Percentiles rank a stretch among this genome's conserved stretches.
phyloP scores from a whole-genome alignment of 2,797 vertebrate genomes.

The Decapterus maruadsi region DNA sequence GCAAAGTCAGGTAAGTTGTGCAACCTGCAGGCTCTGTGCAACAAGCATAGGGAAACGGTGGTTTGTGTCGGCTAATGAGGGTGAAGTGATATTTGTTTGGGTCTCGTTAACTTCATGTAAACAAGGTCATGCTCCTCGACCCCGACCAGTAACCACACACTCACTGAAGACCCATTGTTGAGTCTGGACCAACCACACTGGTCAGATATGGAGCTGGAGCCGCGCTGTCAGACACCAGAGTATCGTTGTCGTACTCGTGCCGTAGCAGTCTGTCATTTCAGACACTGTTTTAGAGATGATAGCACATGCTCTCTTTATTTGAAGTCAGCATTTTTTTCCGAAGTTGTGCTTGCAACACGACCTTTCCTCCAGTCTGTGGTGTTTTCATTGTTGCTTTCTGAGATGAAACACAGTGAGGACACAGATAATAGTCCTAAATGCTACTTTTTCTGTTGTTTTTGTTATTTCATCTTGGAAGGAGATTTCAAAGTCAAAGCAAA shows the following conservation, averaged over 20 bases:
- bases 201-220: not conserved
- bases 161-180: not conserved
- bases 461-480: too few species aligned
- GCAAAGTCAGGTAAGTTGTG: not conserved
- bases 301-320: not conserved
- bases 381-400: not conserved
- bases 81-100: not conserved
- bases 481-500: not conserved
- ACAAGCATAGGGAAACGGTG: not conserved
- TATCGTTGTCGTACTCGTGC: too few species aligned
- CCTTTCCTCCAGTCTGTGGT: not conserved
- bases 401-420: not conserved
- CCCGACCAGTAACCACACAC: not conserved
- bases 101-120: not conserved
- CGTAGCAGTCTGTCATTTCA: too few species aligned
- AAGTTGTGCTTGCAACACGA: not conserved
- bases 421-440: not conserved
- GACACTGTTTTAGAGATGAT: too few species aligned
- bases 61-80: too few species aligned
- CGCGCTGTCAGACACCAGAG: too few species aligned
- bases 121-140: not conserved
- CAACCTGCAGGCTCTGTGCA: not conserved
- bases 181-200: too few species aligned
- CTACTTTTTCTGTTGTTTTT: not conserved
- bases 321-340: not conserved